Conservation (phyloP, 2,113 vertebrate genomes). For the Zosterops lateralis region DNA sequence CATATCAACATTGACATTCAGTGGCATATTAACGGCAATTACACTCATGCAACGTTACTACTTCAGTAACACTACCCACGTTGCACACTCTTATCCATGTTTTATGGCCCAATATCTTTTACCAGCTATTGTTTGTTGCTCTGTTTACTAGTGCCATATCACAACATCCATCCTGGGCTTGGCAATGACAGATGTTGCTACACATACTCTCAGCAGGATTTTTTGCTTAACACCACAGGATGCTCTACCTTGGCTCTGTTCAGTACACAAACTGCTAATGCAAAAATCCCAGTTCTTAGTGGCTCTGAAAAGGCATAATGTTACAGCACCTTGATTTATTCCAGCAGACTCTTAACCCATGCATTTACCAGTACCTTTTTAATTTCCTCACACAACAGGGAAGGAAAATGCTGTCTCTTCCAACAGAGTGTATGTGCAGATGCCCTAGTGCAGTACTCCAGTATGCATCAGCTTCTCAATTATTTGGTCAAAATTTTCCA, state of each 20-base stretch:
- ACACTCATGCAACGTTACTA: neutral
- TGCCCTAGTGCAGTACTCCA: rapidly evolving
- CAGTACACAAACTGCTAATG: neutral
- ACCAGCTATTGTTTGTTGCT: neutral
- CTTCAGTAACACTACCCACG: neutral
- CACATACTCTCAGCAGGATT: neutral
- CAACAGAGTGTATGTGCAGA: too few relatives aligned
- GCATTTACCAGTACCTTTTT: neutral
- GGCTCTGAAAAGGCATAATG: neutral
- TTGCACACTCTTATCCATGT: neutral
- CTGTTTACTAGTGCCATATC: neutral
- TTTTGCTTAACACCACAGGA: neutral
- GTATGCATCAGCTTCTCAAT: neutral
- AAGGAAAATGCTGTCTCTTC: neutral
- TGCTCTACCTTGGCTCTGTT: neutral
- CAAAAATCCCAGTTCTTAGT: neutral
- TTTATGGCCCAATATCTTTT: neutral
- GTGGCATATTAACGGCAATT: neutral
- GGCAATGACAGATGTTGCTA: neutral
- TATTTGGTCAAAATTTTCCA: neutral
- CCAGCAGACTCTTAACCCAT: neutral
- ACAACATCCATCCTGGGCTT: neutral
- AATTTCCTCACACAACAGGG: neutral
- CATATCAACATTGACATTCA: neutral
- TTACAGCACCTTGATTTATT: neutral